These are phyloP conservation scores for Aporophyla nigra DNA, from an alignment of 2,888 invertebrate genomes.

Conservation along the genomic window DNA sequence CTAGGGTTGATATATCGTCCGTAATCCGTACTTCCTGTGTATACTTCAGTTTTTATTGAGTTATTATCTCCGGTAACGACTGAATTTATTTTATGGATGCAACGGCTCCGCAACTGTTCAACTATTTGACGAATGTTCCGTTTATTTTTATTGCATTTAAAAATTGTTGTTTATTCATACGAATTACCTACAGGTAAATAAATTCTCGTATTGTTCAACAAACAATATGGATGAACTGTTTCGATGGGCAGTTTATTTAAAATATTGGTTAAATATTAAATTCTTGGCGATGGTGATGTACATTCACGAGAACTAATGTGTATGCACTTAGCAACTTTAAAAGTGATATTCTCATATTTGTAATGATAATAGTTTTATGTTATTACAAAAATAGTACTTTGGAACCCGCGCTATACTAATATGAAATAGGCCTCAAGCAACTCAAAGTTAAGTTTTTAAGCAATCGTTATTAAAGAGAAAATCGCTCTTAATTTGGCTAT, in stretches of 20 bases:
- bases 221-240: conserved; percentile 36
- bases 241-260: conserved; percentile 8
- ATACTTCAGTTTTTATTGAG: conserved; percentile 69
- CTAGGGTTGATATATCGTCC: conserved; percentile 53
- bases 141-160: conserved; percentile 64
- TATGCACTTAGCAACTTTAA: too few species aligned
- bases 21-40: conserved; percentile 58
- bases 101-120: conserved; percentile 62
- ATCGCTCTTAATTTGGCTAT: background rate
- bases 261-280: conserved; percentile 7
- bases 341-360: too few species aligned
- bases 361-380: too few species aligned
- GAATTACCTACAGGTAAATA: conserved; percentile 54
- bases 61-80: conserved; percentile 69
- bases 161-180: conserved; percentile 54
- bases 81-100: conserved; percentile 70
- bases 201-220: conserved; percentile 30
- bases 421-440: background rate
- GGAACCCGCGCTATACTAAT: too few species aligned
- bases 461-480: too few species aligned
- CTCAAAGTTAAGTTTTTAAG: background rate
- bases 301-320: too few species aligned
- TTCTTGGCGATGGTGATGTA: background rate
- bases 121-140: conserved; percentile 67
- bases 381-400: background rate